Base-by-base conservation (phyloP, 2,113 vertebrate species). In the Panurus biarmicus region DNA sequence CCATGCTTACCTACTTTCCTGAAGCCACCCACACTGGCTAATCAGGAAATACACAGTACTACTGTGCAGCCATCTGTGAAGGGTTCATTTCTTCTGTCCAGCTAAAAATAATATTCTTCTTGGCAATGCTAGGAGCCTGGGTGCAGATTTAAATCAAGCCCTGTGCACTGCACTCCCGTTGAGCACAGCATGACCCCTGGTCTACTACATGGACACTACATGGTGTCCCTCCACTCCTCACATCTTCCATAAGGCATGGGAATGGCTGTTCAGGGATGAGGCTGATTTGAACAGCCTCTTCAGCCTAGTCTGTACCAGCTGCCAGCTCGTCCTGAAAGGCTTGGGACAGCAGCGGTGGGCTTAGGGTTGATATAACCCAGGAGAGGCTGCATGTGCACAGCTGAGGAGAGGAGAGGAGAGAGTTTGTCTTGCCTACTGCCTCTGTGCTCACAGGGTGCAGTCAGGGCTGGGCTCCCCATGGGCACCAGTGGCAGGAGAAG, bases 161-260 rank as follows among this genome's bases (percentile, higher is more conserved):
- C 26, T 10, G 26, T 24, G 38, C 44, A 40, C 8, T 28, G 31
- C 28, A 14, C 4, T 19, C 21, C 36, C 38, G 16, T 29, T 38
- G 82, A 75, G 51, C 50, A 33, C 4, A 3, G 33, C 4, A 8
- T 45, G 66, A 42, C 11, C 42, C 8, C 38, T 26, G 36, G 17
- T 28, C n/a, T n/a, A n/a, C n/a, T n/a, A n/a, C 36, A 45, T 14
- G 54, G 61, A 26, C 29, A n/a, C 23, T 56, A 10, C 33, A 3
- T 0, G 1, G 22, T 50, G 42, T 35, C 45, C 20, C 45, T 14
- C 11, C 26, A 36, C 29, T 38, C 42, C 35, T 77, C 14, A 0
- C 6, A 18, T 5, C 62, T 40, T 69, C 64, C 64, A 40, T 21
- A 19, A 38, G 76, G 36, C 48, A 45, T 1, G 4, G 54, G 35